Base-by-base conservation (phyloP, 2,113 vertebrate species). In the Marmota monax region DNA sequence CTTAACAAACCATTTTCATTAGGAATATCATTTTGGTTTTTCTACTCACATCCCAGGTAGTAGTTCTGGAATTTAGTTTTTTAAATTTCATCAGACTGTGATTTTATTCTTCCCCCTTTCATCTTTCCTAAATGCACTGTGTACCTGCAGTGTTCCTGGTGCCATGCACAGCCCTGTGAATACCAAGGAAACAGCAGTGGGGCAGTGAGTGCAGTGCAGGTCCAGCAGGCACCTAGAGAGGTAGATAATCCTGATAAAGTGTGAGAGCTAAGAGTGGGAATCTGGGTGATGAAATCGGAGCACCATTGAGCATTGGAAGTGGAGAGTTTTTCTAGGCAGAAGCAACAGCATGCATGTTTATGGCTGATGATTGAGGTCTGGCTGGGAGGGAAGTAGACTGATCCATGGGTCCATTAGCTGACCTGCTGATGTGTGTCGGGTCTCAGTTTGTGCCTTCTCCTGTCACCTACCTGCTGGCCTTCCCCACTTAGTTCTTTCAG, bases 1-100 rank as follows among this genome's bases (percentile, higher is more conserved):
- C 37, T 83, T 82, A 53, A 77, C 12, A 84, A 96, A 74, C 14
- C 29, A 20, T 93, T 74, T 90, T n/a, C 61, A 45, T 77, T 80
- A 74, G 76, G 32, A 72, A 34, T 83, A 32, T 42, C 45, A 7
- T 45, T 84, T 78, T 95, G 9, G 61, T 10, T 27, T 20, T 53
- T 56, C 9, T 84, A 11, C 27, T n/a, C 2, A 27, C 11, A 45
- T 32, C 27, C 5, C 16, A 87, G 39, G 42, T 22, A 48, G 9
- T 14, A 53, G 25, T 74, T 56, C 3, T 18, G 4, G 48, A 29
- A n/a, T 82, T 83, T 69, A 84, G 32, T 39, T 80, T 90, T 69
- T 45, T 51, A 23, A 61, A 51, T 34, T 84, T 25, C 56, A 37
- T n/a, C 14, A 67, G 20, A 85, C 23, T 56, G 1, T 67, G 48